phyloP scores from a whole-genome alignment of 2,888 invertebrate genomes.

The Tipula lateralis region DNA sequence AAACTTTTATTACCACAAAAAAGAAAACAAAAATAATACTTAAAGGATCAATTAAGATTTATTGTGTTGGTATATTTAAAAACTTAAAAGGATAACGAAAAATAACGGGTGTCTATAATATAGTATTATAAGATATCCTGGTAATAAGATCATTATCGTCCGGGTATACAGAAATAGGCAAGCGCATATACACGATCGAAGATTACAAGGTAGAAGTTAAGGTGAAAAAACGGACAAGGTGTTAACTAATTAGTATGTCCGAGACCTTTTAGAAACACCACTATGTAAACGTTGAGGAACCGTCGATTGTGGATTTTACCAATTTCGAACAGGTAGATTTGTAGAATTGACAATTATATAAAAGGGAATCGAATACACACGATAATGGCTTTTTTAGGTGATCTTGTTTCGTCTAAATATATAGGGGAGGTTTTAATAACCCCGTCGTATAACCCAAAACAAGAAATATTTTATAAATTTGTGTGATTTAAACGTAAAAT shows the following conservation, averaged over 20 bases:
- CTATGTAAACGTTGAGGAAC: background rate
- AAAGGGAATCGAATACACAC: background rate
- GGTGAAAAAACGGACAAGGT: conserved; percentile 12
- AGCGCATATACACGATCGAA: background rate
- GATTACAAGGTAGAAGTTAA: background rate
- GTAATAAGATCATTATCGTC: conserved; percentile 28
- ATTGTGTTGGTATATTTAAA: conserved; percentile 2
- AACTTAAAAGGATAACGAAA: background rate
- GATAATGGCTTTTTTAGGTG: background rate
- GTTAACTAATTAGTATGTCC: conserved; percentile 29
- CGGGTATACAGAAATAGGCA: conserved; percentile 14
- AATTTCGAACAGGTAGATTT: background rate
- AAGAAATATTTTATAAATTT: background rate
- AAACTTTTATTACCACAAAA: background rate
- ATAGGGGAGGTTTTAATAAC: background rate
- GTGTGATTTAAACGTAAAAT: background rate
- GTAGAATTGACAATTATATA: background rate
- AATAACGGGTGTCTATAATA: background rate
- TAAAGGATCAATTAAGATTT: conserved; percentile 8
- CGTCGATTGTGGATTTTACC: background rate
- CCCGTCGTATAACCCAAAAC: background rate
- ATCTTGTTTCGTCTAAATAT: background rate
- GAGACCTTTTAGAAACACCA: conserved; percentile 25
- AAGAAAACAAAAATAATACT: background rate
- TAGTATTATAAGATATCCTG: background rate